These are phyloP conservation scores for Chorisops tibialis DNA, from an alignment of 2,888 invertebrate species.

Conservation along the genomic window DNA sequence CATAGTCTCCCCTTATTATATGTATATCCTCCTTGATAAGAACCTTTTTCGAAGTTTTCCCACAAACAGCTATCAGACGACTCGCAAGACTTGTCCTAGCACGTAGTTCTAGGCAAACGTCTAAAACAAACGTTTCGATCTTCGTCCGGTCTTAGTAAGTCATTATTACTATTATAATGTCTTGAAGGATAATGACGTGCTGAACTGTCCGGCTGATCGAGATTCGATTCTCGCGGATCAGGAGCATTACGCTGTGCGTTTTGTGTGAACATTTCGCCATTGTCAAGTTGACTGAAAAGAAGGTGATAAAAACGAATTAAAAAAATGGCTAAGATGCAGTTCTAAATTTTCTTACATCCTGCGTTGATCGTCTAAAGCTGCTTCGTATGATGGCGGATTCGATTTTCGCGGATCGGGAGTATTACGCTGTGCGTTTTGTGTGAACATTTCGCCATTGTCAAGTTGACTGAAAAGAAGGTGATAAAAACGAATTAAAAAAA, in stretches of 20 bases:
- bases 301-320: background rate
- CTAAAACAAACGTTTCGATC: slow-evolving; percentile 31
- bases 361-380: slow-evolving; percentile 66
- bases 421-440: slow-evolving; percentile 57
- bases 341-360: slow-evolving; percentile 45
- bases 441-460: slow-evolving; percentile 53
- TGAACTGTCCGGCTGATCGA: slow-evolving; percentile 37
- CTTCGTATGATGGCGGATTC: slow-evolving; percentile 62
- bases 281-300: slow-evolving; percentile 51
- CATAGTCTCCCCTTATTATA: no score
- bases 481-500: background rate
- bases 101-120: slow-evolving; percentile 1
- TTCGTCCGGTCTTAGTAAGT: background rate
- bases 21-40: no score
- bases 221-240: slow-evolving; percentile 63
- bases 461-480: slow-evolving; percentile 48
- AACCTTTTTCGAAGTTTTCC: slow-evolving; percentile 48
- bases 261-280: slow-evolving; percentile 54
- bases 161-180: slow-evolving; percentile 45
- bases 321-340: background rate
- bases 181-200: slow-evolving; percentile 28
- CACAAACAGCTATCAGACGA: slow-evolving; percentile 30
- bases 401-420: slow-evolving; percentile 69
- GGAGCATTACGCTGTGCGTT: slow-evolving; percentile 60
- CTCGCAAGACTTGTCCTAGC: slow-evolving; percentile 8